Evolutionary conservation across 2,888 invertebrate species (phyloP), one percentile per base, ranked within the genome.

Genomic region (Platycheirus albimanus): DNA sequence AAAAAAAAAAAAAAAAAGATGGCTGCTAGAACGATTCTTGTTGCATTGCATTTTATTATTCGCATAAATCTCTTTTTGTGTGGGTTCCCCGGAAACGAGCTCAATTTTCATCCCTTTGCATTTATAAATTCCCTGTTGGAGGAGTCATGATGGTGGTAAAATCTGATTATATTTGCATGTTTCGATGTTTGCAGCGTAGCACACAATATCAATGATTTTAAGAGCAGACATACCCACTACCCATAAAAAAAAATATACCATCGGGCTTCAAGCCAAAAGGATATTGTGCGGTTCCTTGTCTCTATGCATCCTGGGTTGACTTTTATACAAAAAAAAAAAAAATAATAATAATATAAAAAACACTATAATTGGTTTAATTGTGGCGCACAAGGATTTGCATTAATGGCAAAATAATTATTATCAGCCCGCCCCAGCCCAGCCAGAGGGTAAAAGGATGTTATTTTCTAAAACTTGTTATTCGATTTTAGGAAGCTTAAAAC

Each of bases 321-420:
- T 45, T 45, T 71, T 51, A 45, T 58, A 45, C n/a, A 20, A 11
- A 6, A 36, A 54, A n/a, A 56, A 51, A 36, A 24, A 1, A 11
- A 7, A 20, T n/a, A 41, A 8, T 33, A n/a, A 13, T 17, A 2
- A 2, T 43, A 51, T 72, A 79, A 41, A 8, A 6, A n/a, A 13
- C 17, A 2, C 5, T 43, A 51, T 72, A 79, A 79, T 79, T 74
- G 74, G 67, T 41, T 74, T 63, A 74, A 63, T 69, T 71, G 36
- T 28, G 51, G 43, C 28, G 36, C 41, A 51, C 49, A 61, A 45
- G 72, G 66, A 66, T 78, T 78, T 72, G 30, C 74, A 74, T 54
- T 66, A 63, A 67, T 52, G 10, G 58, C 3, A n/a, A 41, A 72
- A 69, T 72, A 72, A 67, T 72, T 61, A 67, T 67, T 45, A 36